Conservation (phyloP, 2,797 vertebrate genomes). For the Diceros bicornis region DNA sequence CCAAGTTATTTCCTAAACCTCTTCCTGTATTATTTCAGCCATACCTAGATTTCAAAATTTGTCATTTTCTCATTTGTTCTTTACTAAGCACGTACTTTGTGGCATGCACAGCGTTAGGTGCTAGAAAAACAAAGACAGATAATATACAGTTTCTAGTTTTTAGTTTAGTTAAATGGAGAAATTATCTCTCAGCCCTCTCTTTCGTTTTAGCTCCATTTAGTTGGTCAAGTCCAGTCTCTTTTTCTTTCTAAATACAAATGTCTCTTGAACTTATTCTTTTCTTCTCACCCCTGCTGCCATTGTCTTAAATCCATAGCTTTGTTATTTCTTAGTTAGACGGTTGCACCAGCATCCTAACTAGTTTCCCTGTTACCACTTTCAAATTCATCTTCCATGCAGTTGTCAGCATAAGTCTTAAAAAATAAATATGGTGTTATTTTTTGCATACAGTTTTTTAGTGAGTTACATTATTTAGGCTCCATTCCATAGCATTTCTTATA, state of each 20-base stretch:
- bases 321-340: background rate
- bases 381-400: background rate
- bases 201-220: background rate
- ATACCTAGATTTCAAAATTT: conserved; percentile 44
- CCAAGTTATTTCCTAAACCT: background rate
- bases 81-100: background rate
- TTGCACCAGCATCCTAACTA: background rate
- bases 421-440: background rate
- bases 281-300: background rate
- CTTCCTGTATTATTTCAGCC: background rate
- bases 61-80: background rate
- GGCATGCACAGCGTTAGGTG: background rate
- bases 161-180: conserved; percentile 38
- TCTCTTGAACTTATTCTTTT: background rate
- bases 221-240: background rate
- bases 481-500: background rate
- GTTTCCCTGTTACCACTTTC: background rate
- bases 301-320: background rate
- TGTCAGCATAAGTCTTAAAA: background rate
- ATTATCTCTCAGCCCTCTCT: background rate
- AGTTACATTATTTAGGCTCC: background rate
- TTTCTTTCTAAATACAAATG: conserved; percentile 18
- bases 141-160: background rate
- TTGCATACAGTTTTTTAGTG: background rate
- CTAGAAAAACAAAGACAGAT: background rate